Percentiles rank a stretch among this genome's conserved stretches.
phyloP scores from a whole-genome alignment of 2,113 vertebrate genomes.

The Phyllostomus hastatus region DNA sequence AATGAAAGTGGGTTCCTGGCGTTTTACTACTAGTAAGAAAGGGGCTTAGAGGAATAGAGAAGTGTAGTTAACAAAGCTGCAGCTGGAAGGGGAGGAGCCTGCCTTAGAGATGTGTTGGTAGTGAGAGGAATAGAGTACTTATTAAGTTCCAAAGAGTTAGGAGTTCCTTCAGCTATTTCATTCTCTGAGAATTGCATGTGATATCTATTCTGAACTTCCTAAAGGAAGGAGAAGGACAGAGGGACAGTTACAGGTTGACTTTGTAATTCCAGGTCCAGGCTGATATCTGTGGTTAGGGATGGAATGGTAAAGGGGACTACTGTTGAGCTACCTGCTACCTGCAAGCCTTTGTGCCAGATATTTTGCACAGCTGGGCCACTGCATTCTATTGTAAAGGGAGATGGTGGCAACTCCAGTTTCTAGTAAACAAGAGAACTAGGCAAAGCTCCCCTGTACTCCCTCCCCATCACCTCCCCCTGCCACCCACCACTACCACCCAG shows the following conservation, averaged over 20 bases:
- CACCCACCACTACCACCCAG: background rate
- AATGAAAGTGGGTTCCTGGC: background rate
- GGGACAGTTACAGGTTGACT: background rate
- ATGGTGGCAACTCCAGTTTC: background rate
- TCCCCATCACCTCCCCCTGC: fast-evolving
- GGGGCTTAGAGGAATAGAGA: background rate
- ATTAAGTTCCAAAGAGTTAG: background rate
- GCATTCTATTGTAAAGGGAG: background rate
- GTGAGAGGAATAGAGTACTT: background rate
- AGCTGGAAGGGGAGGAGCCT: background rate
- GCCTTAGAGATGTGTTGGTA: background rate
- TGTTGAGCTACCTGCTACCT: background rate
- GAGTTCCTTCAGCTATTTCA: background rate
- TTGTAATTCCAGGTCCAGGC: background rate
- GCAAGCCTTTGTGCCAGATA: background rate
- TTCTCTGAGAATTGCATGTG: background rate
- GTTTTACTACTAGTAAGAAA: background rate
- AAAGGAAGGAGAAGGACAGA: background rate
- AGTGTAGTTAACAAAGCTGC: too few relatives aligned
- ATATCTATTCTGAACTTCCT: background rate
- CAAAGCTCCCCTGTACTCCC: background rate
- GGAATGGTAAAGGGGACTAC: background rate
- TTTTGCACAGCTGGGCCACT: background rate
- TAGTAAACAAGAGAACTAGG: background rate
- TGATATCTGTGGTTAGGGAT: background rate